Base-by-base conservation (phyloP, 2,888 invertebrate species). In the Eudasyphora cyanicolor region DNA sequence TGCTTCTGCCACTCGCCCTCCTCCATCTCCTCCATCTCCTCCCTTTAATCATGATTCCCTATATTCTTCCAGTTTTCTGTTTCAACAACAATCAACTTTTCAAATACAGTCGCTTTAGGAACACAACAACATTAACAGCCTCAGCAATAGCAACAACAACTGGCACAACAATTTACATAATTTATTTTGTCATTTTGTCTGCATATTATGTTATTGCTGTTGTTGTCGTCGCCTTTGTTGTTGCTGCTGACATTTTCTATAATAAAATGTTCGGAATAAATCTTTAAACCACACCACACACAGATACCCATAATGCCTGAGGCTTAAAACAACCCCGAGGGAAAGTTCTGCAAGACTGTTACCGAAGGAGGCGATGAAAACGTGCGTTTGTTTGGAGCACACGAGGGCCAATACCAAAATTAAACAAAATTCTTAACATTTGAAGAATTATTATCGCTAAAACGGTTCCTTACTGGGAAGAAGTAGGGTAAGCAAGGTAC, bases 141-240 rank as follows among this genome's bases (percentile, higher is more conserved):
- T n/a, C 60, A 60, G n/a, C 35, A 1, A 7, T 19, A 6, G 21
- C 60, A 19, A 29, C 27, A 29, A 27, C 42, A 67, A 67, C 10
- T 35, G 67, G 2, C 12, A 67, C 19, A 75, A 64, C 35, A 42
- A 71, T 82, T 75, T 75, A 71, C 71, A 67, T 82, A 79, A 76
- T 73, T 82, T 82, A 79, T 82, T 76, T 82, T 79, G 79, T 64
- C 21, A 64, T 73, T 67, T 71, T 60, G 38, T 49, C 57, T 45
- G 29, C 38, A 45, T 49, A 64, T 32, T 62, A 24, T 60, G 10
- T 8, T 42, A 62, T 12, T 45, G 67, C 12, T 5, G 2, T 62
- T 24, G 57, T 57, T 64, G 27, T 62, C 14, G 49, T 35, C 12
- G 45, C 17, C 17, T 10, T 24, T 42, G 49, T 75, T 62, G 10